Evolutionary conservation across 2,113 vertebrate species (phyloP).

Genomic region (Thinocorus orbignyianus): DNA sequence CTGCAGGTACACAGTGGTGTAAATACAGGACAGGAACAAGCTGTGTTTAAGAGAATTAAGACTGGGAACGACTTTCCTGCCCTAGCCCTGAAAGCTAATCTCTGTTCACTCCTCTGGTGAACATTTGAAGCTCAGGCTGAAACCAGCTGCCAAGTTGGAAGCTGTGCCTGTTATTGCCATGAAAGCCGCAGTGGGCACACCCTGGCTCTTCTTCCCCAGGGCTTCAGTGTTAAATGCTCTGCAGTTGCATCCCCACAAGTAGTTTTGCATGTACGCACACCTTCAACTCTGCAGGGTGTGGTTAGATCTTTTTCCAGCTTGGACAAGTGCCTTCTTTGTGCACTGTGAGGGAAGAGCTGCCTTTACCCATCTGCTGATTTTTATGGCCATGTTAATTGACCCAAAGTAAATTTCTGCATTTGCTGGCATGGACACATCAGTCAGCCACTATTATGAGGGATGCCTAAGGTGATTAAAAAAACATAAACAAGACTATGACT

Average conservation of each 20-base stretch:
- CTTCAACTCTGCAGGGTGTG: background rate
- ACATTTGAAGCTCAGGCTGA: background rate
- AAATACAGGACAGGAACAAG: background rate
- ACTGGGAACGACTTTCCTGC: background rate
- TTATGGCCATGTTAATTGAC: background rate
- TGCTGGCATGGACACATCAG: background rate
- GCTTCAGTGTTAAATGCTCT: background rate
- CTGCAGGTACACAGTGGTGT: background rate
- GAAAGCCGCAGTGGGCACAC: background rate
- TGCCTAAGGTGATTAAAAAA: background rate
- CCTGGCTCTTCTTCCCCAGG: fast-evolving
- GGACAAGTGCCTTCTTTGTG: background rate
- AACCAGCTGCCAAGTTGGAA: background rate
- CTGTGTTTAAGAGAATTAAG: background rate
- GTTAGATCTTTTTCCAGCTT: background rate
- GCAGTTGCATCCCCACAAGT: background rate
- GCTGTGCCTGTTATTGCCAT: slow-evolving; percentile 6
- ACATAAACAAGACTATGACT: background rate
- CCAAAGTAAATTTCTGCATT: background rate
- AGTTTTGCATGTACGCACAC: background rate
- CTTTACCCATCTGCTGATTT: slow-evolving; percentile 13
- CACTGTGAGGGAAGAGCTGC: background rate
- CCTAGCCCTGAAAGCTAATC: background rate
- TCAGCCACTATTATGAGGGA: background rate
- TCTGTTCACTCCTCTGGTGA: background rate